Percentiles rank a stretch among this genome's conserved stretches.
These are phyloP conservation scores for Melierax canorus DNA, from an alignment of 2,113 vertebrate genomes.

Conservation along the genomic window DNA sequence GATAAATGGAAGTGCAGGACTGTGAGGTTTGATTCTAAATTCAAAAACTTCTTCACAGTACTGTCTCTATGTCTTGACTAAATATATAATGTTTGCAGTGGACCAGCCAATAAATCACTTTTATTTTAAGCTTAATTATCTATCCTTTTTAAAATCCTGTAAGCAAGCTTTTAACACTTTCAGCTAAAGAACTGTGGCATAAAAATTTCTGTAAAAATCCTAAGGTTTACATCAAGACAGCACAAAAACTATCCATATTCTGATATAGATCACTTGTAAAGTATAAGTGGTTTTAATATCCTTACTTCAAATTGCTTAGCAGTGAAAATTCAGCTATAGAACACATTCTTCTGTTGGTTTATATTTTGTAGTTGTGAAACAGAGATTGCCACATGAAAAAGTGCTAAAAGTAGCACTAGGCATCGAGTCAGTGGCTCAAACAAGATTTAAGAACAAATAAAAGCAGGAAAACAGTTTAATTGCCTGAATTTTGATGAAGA, in stretches of 20 bases:
- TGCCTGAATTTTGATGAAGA: constrained; percentile 22
- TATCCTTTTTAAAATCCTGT: background rate
- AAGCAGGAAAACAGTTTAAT: constrained; percentile 20
- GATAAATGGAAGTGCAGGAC: background rate
- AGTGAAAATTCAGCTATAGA: constrained; percentile 3
- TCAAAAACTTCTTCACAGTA: background rate
- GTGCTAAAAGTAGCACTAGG: background rate
- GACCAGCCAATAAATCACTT: background rate
- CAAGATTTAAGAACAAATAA: constrained; percentile 43
- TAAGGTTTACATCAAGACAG: background rate
- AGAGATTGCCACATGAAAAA: background rate
- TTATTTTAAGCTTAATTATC: background rate
- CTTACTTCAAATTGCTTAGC: background rate
- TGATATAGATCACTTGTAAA: background rate
- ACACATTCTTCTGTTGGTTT: background rate
- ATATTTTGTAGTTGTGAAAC: background rate
- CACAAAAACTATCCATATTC: background rate
- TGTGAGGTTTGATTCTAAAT: background rate
- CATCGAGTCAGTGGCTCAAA: constrained; percentile 4
- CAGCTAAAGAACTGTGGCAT: background rate
- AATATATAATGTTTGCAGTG: background rate
- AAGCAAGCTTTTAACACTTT: background rate
- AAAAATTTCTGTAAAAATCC: background rate
- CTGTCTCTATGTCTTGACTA: background rate
- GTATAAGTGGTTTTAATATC: background rate